These are phyloP conservation scores for Anthoptus insignis DNA, from an alignment of 2,888 invertebrate species.

Conservation along the genomic window DNA sequence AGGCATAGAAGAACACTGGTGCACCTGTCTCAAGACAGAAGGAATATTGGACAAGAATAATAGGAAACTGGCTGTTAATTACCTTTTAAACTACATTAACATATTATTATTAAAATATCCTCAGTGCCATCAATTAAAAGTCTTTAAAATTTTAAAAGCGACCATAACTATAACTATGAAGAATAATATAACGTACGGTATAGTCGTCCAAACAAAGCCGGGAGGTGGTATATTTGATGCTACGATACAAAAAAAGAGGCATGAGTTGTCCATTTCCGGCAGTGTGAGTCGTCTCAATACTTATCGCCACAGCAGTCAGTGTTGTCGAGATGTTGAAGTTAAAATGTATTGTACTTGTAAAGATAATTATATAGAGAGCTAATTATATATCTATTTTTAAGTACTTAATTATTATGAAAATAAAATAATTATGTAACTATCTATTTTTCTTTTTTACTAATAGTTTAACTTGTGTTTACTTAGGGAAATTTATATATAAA, in stretches of 20 bases:
- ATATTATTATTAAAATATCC: conserved; percentile 83
- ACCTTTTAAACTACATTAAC: conserved; percentile 89
- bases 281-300: conserved; percentile 91
- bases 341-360: conserved; percentile 4
- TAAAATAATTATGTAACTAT: too few relatives aligned
- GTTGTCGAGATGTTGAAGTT: conserved; percentile 75
- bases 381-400: too few relatives aligned
- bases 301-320: conserved; percentile 91
- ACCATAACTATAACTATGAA: too few relatives aligned
- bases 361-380: too few relatives aligned
- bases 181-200: conserved; percentile 59
- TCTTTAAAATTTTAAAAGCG: conserved; percentile 68
- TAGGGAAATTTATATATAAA: too few relatives aligned
- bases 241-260: conserved; percentile 79
- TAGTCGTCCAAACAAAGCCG: conserved; percentile 88
- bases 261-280: conserved; percentile 84
- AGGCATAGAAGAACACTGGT: conserved; percentile 94
- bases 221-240: conserved; percentile 92
- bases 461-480: too few relatives aligned
- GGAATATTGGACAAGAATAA: conserved; percentile 81
- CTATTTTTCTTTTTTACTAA: too few relatives aligned
- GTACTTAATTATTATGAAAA: too few relatives aligned
- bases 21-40: conserved; percentile 90
- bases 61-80: conserved; percentile 83
- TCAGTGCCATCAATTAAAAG: conserved; percentile 88